These are phyloP conservation scores for Hirtodrosophila duncani DNA, from an alignment of 2,888 invertebrate genomes.

Conservation along the genomic window DNA sequence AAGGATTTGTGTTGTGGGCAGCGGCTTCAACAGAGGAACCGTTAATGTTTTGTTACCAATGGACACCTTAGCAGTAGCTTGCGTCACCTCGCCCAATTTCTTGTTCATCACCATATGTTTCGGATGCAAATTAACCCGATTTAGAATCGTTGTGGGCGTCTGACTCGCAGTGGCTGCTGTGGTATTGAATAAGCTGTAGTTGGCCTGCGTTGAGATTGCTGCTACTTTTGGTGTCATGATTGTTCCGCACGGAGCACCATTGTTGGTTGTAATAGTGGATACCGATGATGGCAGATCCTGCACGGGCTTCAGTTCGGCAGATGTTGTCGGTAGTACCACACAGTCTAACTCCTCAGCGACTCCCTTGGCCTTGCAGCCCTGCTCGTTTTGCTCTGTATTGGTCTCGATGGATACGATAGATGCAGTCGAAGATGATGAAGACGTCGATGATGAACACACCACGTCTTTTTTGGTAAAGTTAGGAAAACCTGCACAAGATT, in stretches of 20 bases:
- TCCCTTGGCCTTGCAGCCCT: conserved; percentile 27
- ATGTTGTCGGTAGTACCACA: conserved; percentile 50
- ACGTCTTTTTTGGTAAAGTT: conserved; percentile 66
- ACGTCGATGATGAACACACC: conserved; percentile 36
- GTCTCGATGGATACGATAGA: conserved; percentile 61
- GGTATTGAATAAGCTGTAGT: conserved; percentile 50
- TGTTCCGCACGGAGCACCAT: conserved; percentile 14
- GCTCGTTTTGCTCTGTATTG: conserved; percentile 19
- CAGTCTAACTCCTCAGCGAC: conserved; percentile 52
- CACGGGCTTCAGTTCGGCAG: conserved; percentile 40
- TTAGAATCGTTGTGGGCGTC: conserved; percentile 43
- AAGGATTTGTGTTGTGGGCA: conserved; percentile 66
- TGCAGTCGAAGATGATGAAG: conserved; percentile 53
- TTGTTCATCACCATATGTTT: conserved; percentile 68
- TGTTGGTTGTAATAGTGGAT: conserved; percentile 26
- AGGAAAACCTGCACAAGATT: conserved; percentile 33
- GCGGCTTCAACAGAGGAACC: conserved; percentile 76
- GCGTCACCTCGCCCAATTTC: conserved; percentile 80
- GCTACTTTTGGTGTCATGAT: too few species aligned
- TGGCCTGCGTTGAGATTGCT: too few species aligned
- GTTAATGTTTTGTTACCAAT: conserved; percentile 78
- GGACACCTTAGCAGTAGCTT: conserved; percentile 80
- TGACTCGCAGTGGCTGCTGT: conserved; percentile 19
- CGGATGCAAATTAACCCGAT: conserved; percentile 52
- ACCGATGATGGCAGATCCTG: too few species aligned